Evolutionary conservation across 2,797 vertebrate genomes (phyloP).

Genomic region (Sternotherus odoratus): DNA sequence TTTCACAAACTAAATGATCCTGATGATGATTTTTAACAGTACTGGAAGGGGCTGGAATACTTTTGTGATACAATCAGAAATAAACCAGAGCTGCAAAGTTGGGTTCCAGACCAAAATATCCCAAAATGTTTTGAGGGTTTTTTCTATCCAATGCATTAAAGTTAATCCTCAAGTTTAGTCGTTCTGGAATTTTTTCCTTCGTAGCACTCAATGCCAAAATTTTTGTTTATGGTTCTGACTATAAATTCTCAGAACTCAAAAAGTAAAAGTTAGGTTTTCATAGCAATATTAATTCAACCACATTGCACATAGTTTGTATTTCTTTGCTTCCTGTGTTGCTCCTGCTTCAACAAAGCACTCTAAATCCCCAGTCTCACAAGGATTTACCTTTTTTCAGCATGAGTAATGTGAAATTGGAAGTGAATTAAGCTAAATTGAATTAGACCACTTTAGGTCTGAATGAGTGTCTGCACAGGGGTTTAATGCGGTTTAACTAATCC

Average conservation of each 20-base stretch:
- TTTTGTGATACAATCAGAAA: neutral
- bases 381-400: too few relatives aligned
- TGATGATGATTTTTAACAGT: slow-evolving; percentile 8
- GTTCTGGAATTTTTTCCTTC: neutral
- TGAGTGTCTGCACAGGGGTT: too few relatives aligned
- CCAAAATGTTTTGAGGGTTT: neutral
- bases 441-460: too few relatives aligned
- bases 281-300: neutral
- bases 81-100: neutral
- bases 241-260: neutral
- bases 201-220: neutral
- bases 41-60: neutral
- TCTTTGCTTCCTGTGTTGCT: neutral
- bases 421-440: too few relatives aligned
- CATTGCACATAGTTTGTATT: accelerated
- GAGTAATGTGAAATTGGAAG: too few relatives aligned
- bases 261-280: neutral
- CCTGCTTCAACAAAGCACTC: neutral
- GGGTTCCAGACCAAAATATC: neutral
- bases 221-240: neutral
- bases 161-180: neutral
- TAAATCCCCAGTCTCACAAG: neutral
- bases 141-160: neutral
- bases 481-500: too few relatives aligned
- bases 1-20: neutral